Base-by-base conservation (phyloP, 2,113 vertebrate species). In the Xyliphius kryptos region DNA sequence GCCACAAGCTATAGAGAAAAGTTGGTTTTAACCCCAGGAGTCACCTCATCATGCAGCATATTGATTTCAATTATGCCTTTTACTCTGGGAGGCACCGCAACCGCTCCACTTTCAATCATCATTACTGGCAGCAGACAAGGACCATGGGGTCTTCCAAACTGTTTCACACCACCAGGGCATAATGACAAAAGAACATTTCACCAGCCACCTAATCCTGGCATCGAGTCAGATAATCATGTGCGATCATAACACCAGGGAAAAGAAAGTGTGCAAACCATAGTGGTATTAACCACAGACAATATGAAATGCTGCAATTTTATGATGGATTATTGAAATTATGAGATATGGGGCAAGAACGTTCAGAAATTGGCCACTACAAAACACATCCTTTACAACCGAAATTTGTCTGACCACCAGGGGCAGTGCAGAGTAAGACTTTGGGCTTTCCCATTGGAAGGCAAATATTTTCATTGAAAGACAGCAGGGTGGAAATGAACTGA, bases 31-130 rank as follows among this genome's bases (percentile, higher is more conserved):
- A 77, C 73, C 70, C 62, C 53, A 9, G 63, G 48, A 69, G 67
- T 57, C 73, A 72, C 66, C 68, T 66, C 68, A 73, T 79, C 70
- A 68, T 56, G 49, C 63, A 69, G 55, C 17, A 57, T 79, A 77
- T 79, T 77, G 73, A 77, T 79, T 79, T 75, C 61, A 77, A 65
- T 71, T 73, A 63, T 47, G 44, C 52, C 60, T 57, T 67, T 64
- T 66, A 70, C 58, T 69, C 46, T 52, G 62, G 26, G 46, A 73
- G 67, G 62, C 59, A 58, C 69, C 52, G 38, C 69, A 47, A 47
- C 68, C 66, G 67, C 63, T 73, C 62, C 58, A 69, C 52, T 68
- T 64, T 67, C 68, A 71, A 79, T 79, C 67, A 76, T 50, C 47
- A 58, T 66, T 66, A 68, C 57, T 52, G 11, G 50, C 44, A 41